A percentile compares a stretch with the other conserved stretches of the same genome.
Conservation (phyloP, 2,113 vertebrate genomes). For the Trachemys scripta region DNA sequence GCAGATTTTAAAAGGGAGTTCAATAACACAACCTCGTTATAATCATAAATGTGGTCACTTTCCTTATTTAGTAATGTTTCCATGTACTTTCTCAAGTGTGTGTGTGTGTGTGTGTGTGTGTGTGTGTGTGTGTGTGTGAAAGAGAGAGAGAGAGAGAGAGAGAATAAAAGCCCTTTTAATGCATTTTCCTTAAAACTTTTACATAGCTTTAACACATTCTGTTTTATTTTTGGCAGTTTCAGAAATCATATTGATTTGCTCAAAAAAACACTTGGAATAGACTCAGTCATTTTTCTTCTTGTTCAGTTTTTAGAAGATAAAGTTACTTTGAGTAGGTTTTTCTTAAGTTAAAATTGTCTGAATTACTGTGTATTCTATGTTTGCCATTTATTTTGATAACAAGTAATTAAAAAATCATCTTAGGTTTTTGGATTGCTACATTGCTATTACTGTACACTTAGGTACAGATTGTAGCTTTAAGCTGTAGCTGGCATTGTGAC, state of each 20-base stretch:
- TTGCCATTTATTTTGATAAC: not conserved
- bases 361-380: not conserved
- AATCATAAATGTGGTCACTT: not conserved
- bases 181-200: not conserved
- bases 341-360: not conserved
- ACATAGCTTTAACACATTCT: not conserved
- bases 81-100: not conserved
- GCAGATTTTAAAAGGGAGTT: not conserved
- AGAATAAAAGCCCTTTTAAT: not conserved
- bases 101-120: not conserved
- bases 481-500: not conserved
- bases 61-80: not conserved
- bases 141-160: not conserved
- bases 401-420: not conserved
- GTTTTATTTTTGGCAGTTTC: not conserved
- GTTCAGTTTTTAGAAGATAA: not conserved
- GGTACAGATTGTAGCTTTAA: slow-evolving; percentile 19
- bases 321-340: not conserved
- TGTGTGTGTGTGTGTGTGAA: not conserved
- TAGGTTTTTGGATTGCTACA: not conserved
- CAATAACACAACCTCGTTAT: not conserved
- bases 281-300: not conserved
- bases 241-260: not conserved
- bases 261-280: not conserved
- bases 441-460: not conserved